phyloP scores from a whole-genome alignment of 1,140 invertebrate genomes.

The Diploscapter pachys region DNA sequence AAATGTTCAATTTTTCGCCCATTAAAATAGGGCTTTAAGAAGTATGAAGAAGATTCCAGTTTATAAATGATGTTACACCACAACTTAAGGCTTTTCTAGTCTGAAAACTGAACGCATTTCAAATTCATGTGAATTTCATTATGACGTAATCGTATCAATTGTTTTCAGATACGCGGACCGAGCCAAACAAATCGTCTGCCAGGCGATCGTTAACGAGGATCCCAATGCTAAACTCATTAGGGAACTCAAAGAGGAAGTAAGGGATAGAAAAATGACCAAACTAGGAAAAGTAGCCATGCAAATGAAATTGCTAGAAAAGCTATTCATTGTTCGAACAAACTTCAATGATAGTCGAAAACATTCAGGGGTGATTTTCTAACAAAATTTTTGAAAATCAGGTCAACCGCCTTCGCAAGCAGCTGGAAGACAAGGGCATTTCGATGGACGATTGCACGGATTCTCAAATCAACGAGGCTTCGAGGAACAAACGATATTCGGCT shows the following conservation, averaged over 20 bases:
- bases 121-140: not conserved
- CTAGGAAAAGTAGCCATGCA: too few relatives aligned
- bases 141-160: conserved; percentile 7
- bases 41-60: too few relatives aligned
- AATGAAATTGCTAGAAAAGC: too few relatives aligned
- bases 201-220: conserved; percentile 97
- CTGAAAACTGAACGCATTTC: not conserved
- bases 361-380: not conserved
- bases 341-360: too few relatives aligned
- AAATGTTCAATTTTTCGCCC: not conserved
- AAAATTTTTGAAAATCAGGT: conserved; percentile 59
- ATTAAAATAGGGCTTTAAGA: too few relatives aligned
- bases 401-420: conserved; percentile 80
- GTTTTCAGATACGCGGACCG: conserved; percentile 85
- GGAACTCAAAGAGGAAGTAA: conserved; percentile 92
- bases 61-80: too few relatives aligned
- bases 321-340: too few relatives aligned
- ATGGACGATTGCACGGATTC: conserved; percentile 23
- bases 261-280: not conserved
- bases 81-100: too few relatives aligned
- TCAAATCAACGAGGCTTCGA: conserved; percentile 30
- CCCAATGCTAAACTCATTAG: conserved; percentile 97
- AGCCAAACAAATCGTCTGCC: conserved; percentile 98
- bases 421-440: conserved; percentile 86
- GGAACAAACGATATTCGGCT: conserved; percentile 68